Percentiles rank a stretch among this genome's conserved stretches.
These are phyloP conservation scores for Calosoma granatense DNA, from an alignment of 1,140 invertebrate species.

Conservation along the genomic window DNA sequence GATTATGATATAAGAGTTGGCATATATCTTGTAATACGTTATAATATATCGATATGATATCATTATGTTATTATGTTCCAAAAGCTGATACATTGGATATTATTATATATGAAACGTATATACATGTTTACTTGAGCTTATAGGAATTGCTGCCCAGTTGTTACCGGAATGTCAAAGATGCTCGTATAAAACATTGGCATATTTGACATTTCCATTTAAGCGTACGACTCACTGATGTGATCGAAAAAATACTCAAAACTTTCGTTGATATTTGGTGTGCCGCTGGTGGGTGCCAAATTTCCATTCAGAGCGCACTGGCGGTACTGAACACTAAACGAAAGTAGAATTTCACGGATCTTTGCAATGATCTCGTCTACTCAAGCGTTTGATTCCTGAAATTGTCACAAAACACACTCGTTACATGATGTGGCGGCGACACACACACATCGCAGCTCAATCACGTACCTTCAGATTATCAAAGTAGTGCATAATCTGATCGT, in stretches of 20 bases:
- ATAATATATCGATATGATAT: too few relatives aligned
- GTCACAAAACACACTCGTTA: constrained; percentile 10
- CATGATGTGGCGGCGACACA: not conserved
- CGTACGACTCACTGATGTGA: constrained; percentile 47
- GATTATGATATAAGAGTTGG: too few relatives aligned
- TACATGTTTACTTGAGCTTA: not conserved
- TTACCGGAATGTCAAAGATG: not conserved
- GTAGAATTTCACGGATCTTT: constrained; percentile 62
- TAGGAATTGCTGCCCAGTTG: not conserved
- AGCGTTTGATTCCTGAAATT: constrained; percentile 58
- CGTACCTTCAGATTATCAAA: constrained; percentile 90
- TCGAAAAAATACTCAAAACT: constrained; percentile 47
- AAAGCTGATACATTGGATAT: not conserved
- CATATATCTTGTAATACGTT: too few relatives aligned
- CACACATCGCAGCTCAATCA: too few relatives aligned
- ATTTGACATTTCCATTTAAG: constrained; percentile 26
- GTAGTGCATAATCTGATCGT: constrained; percentile 94
- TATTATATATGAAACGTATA: not conserved
- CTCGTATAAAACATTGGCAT: not conserved
- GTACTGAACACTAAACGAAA: constrained; percentile 61
- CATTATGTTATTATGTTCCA: too few relatives aligned
- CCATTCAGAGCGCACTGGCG: constrained; percentile 41
- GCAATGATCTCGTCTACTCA: constrained; percentile 69
- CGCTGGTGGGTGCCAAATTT: constrained; percentile 36
- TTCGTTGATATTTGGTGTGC: constrained; percentile 37